These are phyloP conservation scores for Monodelphis domestica DNA, from an alignment of 2,797 vertebrate genomes.

Conservation along the genomic window DNA sequence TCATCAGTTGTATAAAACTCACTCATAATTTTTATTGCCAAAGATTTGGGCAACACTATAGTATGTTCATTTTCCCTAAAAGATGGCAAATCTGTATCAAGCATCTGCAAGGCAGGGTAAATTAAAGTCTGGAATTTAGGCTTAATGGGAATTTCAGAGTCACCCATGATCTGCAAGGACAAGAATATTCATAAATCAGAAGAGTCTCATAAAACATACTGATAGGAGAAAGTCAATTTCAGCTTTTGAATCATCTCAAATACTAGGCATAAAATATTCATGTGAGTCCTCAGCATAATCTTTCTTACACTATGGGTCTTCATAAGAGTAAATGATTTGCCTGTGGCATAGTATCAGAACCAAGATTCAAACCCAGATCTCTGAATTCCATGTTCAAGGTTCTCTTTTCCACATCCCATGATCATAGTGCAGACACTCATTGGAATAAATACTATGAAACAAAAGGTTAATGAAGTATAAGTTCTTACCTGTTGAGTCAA, in stretches of 20 bases:
- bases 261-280: neutral
- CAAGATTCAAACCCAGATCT: neutral
- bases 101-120: slow-evolving; percentile 90
- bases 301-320: slow-evolving; percentile 14
- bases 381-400: neutral
- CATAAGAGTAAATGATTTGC: neutral
- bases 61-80: slow-evolving; percentile 89
- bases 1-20: slow-evolving; percentile 89
- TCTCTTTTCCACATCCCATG: neutral
- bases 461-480: neutral
- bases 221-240: slow-evolving; percentile 19
- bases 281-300: neutral
- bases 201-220: neutral
- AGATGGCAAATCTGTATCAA: slow-evolving; percentile 92
- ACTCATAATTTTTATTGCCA: slow-evolving; percentile 90
- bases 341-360: neutral
- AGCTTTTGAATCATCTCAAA: neutral
- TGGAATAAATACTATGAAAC: neutral
- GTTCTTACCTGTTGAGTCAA: slow-evolving; percentile 90
- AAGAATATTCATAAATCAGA: slow-evolving; percentile 15
- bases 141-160: slow-evolving; percentile 86
- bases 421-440: neutral
- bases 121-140: slow-evolving; percentile 91
- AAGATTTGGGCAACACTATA: slow-evolving; percentile 84
- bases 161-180: slow-evolving; percentile 87